Percentiles rank a stretch among this genome's conserved stretches.
Conservation (phyloP, 2,113 vertebrate species). For the Coreoperca whiteheadi region DNA sequence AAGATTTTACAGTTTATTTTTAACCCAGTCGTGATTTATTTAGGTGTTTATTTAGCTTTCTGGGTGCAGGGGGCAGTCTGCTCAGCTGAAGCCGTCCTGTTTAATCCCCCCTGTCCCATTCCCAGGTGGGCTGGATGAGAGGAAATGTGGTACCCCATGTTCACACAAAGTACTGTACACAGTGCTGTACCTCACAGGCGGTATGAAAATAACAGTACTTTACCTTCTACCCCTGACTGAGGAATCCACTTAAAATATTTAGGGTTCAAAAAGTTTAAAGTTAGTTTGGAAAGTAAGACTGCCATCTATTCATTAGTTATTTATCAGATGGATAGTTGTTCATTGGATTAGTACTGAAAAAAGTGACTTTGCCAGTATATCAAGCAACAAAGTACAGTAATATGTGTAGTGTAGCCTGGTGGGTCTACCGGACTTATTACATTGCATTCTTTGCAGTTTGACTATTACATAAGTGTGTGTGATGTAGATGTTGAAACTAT, state of each 20-base stretch:
- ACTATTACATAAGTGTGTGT: background rate
- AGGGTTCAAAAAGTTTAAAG: background rate
- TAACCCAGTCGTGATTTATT: constrained; percentile 77
- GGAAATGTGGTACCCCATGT: constrained; percentile 9
- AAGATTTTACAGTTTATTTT: constrained; percentile 72
- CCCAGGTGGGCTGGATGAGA: constrained; percentile 31
- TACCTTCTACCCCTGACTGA: background rate
- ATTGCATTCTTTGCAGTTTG: background rate
- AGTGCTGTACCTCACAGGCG: background rate
- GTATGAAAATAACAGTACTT: constrained; percentile 4
- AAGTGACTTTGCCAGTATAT: background rate
- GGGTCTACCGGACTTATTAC: background rate
- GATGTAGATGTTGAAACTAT: background rate
- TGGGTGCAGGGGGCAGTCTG: constrained; percentile 51
- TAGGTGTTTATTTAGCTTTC: constrained; percentile 61
- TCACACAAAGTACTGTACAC: constrained; percentile 20
- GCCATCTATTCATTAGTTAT: background rate
- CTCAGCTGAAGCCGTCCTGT: constrained; percentile 46
- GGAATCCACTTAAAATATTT: background rate
- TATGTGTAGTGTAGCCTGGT: background rate
- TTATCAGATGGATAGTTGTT: background rate
- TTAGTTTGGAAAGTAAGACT: background rate
- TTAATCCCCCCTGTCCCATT: constrained; percentile 8
- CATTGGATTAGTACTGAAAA: no score
- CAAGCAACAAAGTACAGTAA: background rate